Percentiles rank a stretch among this genome's conserved stretches.
phyloP scores from a whole-genome alignment of 2,797 vertebrate genomes.

The Cryptoprocta ferox region DNA sequence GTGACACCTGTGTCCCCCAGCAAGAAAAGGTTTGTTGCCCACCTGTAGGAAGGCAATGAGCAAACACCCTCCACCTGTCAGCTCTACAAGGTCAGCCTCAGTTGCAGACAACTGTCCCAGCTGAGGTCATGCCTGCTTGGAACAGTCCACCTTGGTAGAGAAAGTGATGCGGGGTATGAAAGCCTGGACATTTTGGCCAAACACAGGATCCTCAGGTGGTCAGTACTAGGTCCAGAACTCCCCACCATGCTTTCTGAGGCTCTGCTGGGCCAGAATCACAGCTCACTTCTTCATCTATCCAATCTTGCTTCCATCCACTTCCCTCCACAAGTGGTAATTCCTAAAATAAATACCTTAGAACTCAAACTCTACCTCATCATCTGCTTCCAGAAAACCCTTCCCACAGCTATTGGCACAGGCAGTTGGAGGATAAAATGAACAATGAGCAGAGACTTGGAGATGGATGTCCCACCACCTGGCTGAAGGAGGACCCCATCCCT shows the following conservation, averaged over 20 bases:
- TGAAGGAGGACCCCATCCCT: background rate
- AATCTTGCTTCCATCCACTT: background rate
- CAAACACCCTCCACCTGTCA: background rate
- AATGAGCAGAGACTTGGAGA: background rate
- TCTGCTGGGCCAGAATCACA: rapidly evolving
- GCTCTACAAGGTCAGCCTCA: background rate
- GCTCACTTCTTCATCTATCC: background rate
- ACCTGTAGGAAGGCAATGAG: background rate
- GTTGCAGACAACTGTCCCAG: background rate
- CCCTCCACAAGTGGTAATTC: background rate
- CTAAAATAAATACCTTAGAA: background rate
- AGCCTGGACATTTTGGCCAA: background rate
- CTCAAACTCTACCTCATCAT: background rate
- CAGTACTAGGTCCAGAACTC: rapidly evolving
- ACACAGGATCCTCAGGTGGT: background rate
- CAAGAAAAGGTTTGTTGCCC: background rate
- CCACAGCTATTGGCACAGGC: background rate
- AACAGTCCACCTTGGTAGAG: background rate
- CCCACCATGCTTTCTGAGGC: background rate
- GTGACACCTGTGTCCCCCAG: background rate
- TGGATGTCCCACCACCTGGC: background rate
- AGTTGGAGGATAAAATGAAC: background rate
- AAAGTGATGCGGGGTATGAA: background rate
- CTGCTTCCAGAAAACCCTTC: background rate
- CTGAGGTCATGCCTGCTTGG: background rate